Evolutionary conservation across 1,140 invertebrate genomes (phyloP).

Genomic region (Coptotermes formosanus): DNA sequence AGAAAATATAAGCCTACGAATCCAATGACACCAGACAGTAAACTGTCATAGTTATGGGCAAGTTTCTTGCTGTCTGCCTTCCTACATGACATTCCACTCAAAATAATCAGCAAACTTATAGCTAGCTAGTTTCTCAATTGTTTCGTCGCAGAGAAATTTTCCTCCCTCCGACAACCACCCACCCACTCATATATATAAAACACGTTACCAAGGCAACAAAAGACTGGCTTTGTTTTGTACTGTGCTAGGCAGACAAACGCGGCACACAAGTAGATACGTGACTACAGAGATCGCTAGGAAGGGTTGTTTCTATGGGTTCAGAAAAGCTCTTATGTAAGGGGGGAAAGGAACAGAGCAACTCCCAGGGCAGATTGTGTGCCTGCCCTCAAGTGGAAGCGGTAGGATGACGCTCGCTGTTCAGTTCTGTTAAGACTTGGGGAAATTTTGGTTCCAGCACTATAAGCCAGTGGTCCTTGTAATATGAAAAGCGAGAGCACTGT

Average conservation of each 20-base stretch:
- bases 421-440: not conserved
- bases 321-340: constrained; percentile 11
- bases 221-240: not conserved
- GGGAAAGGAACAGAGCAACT: not conserved
- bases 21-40: not conserved
- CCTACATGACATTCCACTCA: not conserved
- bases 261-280: not conserved
- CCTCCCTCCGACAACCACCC: not conserved
- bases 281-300: not conserved
- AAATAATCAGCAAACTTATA: constrained; percentile 16
- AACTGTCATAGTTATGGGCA: constrained; percentile 5
- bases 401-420: not conserved
- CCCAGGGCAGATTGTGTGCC: not conserved
- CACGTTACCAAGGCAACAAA: constrained; percentile 1
- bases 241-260: constrained; percentile 1
- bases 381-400: not conserved
- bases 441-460: not conserved
- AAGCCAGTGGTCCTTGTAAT: not conserved
- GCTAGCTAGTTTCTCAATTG: constrained; percentile 11
- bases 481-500: not conserved
- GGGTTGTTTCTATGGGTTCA: not conserved
- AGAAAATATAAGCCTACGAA: not conserved
- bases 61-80: constrained; percentile 1
- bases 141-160: not conserved
- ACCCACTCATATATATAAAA: not conserved